Conservation (phyloP, 2,888 invertebrate genomes). For the Mimas tiliae region DNA sequence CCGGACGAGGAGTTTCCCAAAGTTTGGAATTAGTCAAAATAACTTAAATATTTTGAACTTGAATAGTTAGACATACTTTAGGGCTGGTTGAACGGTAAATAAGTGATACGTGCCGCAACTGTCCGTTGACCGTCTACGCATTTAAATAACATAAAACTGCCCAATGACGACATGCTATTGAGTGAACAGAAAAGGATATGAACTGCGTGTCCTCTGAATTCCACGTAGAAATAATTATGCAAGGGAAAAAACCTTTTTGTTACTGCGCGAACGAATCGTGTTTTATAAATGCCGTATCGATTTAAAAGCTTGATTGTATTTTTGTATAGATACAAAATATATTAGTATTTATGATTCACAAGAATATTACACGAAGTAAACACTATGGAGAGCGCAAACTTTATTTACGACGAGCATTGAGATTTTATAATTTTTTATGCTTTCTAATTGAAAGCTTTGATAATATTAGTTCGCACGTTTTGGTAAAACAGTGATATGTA, state of each 20-base stretch:
- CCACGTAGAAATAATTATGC: conserved; percentile 22
- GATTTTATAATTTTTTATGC: neutral
- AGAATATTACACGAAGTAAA: neutral
- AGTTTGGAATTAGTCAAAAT: neutral
- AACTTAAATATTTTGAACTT: neutral
- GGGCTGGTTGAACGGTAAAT: conserved; percentile 9
- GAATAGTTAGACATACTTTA: conserved; percentile 13
- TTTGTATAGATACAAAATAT: neutral
- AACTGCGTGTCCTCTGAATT: conserved; percentile 22
- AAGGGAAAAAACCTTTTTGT: conserved; percentile 2
- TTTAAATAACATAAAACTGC: conserved; percentile 24
- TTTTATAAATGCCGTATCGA: neutral
- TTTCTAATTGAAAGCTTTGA: conserved; percentile 2
- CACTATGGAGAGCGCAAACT: neutral
- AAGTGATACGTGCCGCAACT: conserved; percentile 20
- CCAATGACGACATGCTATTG: conserved; percentile 24
- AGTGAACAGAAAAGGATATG: conserved; percentile 22
- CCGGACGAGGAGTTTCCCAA: neutral
- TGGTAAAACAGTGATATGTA: too few species aligned
- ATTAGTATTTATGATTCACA: neutral
- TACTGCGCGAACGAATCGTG: neutral
- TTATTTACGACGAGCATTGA: neutral
- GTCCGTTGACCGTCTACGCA: conserved; percentile 21
- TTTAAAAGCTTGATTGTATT: neutral
- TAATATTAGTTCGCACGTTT: neutral